Base-by-base conservation (phyloP, 2,113 vertebrate genomes). In the Bubo bubo region DNA sequence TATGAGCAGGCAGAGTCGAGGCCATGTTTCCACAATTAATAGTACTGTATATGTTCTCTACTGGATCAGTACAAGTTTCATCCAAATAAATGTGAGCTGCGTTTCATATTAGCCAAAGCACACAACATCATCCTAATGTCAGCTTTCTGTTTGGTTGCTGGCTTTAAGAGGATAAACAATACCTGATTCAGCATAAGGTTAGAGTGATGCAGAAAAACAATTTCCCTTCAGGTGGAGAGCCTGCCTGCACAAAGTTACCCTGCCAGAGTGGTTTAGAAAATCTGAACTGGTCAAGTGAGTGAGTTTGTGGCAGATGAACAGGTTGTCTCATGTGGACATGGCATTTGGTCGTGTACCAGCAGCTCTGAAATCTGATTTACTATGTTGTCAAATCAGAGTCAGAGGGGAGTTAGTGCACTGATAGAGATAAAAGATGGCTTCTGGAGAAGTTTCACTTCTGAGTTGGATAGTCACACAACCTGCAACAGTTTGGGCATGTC, bases 101-200 rank as follows among this genome's bases (percentile, higher is more conserved):
- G 47, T 91, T 96, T 95, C 47, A 66, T 23, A 89, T 86, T 89
- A 92, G 45, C 64, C 37, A 50, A 86, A 93, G 68, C 86, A 88
- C 18, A 92, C 47, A 85, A 10, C 7, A 5, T 73, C 19, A 5
- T 83, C 27, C 7, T 71, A 55, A 55, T 3, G 4, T 59, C 70
- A 94, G 41, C 28, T 88, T 90, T 88, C 72, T 88, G 17, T 74
- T 91, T 83, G 91, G 35, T 28, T 89, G n/a, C 41, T 77, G 47
- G 28, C 30, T 74, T 87, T 52, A 83, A 41, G 63, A 52, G 9
- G 12, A 49, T 41, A 83, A 58, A 45, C 77, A 74, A 15, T 77
- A 89, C 30, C n/a, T n/a, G 22, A 47, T 86, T 7, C 34, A 77
- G 15, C 13, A 4, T 94, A 91, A 71, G 22, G 14, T 68, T 73